Percentiles rank a stretch among this genome's conserved stretches.
phyloP scores from a whole-genome alignment of 2,888 invertebrate species.

The Andrena chrysosceles region DNA sequence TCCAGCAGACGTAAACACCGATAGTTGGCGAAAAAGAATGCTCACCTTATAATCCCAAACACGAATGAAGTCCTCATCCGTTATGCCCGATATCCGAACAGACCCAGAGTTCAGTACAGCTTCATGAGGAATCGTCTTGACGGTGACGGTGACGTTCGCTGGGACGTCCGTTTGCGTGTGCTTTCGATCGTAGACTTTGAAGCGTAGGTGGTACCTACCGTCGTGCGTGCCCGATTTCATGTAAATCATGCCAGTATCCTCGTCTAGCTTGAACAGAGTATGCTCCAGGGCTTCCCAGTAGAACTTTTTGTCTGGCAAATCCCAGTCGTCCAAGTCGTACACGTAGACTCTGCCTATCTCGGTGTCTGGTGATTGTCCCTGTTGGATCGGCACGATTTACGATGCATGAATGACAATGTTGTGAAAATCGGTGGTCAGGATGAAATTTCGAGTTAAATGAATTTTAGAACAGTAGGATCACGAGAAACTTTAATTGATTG shows the following conservation, averaged over 20 bases:
- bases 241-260: conserved; percentile 97
- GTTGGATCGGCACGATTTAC: conserved; percentile 70
- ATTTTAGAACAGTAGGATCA: too few species aligned
- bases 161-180: conserved; percentile 98
- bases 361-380: conserved; percentile 95
- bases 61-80: conserved; percentile 98
- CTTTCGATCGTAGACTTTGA: conserved; percentile 96
- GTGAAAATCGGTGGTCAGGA: too few species aligned
- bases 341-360: conserved; percentile 98
- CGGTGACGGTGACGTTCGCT: conserved; percentile 98
- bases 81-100: conserved; percentile 95
- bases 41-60: conserved; percentile 94
- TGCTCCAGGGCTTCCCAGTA: conserved; percentile 96
- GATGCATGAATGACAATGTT: too few species aligned
- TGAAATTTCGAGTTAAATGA: neutral
- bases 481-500: too few species aligned
- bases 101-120: conserved; percentile 98
- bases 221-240: conserved; percentile 97
- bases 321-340: conserved; percentile 99
- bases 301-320: conserved; percentile 98
- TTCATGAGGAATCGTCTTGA: conserved; percentile 97
- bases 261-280: conserved; percentile 94
- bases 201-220: conserved; percentile 92
- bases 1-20: neutral
- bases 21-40: neutral